Percentiles rank a stretch among this genome's conserved stretches.
Evolutionary conservation across 2,113 vertebrate genomes (phyloP).

Genomic region (Corythaeola cristata): DNA sequence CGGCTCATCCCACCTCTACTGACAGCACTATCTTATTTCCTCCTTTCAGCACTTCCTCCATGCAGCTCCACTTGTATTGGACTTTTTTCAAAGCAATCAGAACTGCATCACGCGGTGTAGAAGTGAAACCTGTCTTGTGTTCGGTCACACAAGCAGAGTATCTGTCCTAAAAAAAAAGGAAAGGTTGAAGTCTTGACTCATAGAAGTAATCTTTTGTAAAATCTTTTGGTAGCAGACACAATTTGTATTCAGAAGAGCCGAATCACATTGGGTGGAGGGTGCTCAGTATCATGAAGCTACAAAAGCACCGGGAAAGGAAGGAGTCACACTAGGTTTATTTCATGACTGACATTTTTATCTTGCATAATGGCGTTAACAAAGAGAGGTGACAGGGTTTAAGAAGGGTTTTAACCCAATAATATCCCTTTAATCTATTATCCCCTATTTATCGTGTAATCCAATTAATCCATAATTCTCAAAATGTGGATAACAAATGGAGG

Average conservation of each 20-base stretch:
- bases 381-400: conserved; percentile 45
- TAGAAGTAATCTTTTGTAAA: not conserved
- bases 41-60: not conserved
- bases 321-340: not conserved
- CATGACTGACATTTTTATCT: not conserved
- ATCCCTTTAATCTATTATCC: conserved; percentile 58
- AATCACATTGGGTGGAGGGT: not conserved
- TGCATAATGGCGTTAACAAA: conserved; percentile 28
- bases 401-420: conserved; percentile 49
- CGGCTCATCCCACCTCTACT: not conserved
- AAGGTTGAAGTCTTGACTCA: not conserved
- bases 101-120: not conserved
- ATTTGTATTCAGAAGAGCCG: not conserved
- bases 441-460: conserved; percentile 22
- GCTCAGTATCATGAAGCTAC: not conserved
- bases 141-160: not conserved
- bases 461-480: conserved; percentile 50
- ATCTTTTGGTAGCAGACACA: not conserved
- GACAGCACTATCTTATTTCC: not conserved
- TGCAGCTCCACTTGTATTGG: rapidly evolving
- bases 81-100: not conserved
- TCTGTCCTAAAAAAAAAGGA: not conserved
- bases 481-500: not conserved
- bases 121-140: not conserved
- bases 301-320: not conserved